Evolutionary conservation across 1,140 invertebrate species (phyloP).

Genomic region (Polypedilum pembai): DNA sequence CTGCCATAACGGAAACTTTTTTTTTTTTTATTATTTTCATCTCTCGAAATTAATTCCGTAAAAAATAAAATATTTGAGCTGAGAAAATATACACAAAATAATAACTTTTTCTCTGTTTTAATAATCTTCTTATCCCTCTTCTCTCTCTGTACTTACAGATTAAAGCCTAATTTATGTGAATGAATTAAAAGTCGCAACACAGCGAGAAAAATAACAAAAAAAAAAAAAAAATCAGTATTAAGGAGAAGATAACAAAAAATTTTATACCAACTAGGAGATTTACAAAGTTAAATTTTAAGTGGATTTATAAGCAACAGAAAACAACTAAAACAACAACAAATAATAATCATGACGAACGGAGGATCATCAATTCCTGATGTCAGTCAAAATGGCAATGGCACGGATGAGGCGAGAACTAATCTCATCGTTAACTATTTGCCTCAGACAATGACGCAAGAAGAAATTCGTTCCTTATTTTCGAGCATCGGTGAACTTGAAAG

Average conservation of each 20-base stretch:
- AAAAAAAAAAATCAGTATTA: slow-evolving; percentile 23
- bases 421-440: slow-evolving; percentile 99
- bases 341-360: slow-evolving; percentile 3
- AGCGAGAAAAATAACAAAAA: not conserved
- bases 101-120: not conserved
- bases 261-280: slow-evolving; percentile 26
- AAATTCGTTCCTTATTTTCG: slow-evolving; percentile 93
- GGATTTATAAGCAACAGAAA: not conserved
- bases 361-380: slow-evolving; percentile 4
- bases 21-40: not conserved
- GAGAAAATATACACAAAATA: not conserved
- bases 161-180: slow-evolving; percentile 18
- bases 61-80: not conserved
- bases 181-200: slow-evolving; percentile 21
- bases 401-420: slow-evolving; percentile 94
- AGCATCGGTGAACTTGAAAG: slow-evolving; percentile 98
- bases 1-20: not conserved
- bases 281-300: slow-evolving; percentile 27
- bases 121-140: not conserved
- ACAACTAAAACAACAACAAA: not conserved
- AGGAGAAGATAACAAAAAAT: slow-evolving; percentile 20
- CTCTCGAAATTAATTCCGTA: not conserved
- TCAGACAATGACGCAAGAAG: slow-evolving; percentile 99
- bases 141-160: not conserved
- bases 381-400: slow-evolving; percentile 52